Conservation (phyloP, 2,797 vertebrate genomes). For the Limosa lapponica region DNA sequence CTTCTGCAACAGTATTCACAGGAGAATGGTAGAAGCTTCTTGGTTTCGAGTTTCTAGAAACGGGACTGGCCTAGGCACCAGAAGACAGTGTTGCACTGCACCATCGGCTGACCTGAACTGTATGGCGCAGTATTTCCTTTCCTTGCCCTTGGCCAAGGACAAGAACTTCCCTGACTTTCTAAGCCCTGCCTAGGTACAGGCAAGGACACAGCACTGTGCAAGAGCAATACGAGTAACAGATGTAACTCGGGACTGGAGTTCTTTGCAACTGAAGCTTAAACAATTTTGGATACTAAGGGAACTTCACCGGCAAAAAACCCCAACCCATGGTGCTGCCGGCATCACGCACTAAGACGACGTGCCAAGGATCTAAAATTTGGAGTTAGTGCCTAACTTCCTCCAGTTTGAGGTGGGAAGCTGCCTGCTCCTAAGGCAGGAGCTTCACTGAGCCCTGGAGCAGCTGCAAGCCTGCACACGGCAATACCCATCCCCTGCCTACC, state of each 20-base stretch:
- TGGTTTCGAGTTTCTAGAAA: background rate
- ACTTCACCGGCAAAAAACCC: background rate
- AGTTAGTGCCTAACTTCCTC: background rate
- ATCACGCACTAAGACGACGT: background rate
- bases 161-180: background rate
- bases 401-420: background rate
- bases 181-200: background rate
- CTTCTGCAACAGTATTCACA: background rate
- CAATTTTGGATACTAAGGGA: background rate
- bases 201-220: background rate
- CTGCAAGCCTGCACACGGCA: background rate
- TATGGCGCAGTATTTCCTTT: rapidly evolving
- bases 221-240: rapidly evolving
- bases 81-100: background rate
- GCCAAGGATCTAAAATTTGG: background rate
- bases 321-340: rapidly evolving
- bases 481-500: background rate
- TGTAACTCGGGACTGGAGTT: background rate
- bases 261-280: background rate
- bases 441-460: background rate
- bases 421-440: background rate
- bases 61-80: background rate
- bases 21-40: background rate
- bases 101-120: background rate
- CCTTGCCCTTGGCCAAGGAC: background rate